Conservation (phyloP, 1,140 invertebrate genomes). For the Paraescarpia echinospica region DNA sequence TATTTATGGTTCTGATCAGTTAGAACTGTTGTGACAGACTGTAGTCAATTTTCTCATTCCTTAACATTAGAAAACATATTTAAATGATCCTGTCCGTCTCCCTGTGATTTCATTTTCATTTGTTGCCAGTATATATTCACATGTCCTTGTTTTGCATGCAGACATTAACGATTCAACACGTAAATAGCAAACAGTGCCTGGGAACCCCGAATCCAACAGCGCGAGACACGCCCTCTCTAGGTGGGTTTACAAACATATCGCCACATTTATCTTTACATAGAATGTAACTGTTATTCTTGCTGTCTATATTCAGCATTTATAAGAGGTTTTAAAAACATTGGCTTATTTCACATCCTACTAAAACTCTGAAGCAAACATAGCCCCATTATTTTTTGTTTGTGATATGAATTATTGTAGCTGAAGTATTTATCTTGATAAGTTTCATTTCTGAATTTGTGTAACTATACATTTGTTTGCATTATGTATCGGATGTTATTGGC, state of each 20-base stretch:
- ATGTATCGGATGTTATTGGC: too few species aligned
- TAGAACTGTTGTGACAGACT: background rate
- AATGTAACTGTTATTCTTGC: background rate
- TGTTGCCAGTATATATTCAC: constrained; percentile 10
- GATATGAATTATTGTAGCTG: too few species aligned
- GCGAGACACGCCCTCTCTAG: constrained; percentile 47
- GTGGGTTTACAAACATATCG: constrained; percentile 26
- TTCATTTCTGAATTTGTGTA: too few species aligned
- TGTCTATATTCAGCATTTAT: too few species aligned
- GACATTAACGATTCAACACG: constrained; percentile 46
- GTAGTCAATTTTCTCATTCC: background rate
- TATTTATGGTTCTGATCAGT: too few species aligned
- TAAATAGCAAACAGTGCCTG: constrained; percentile 53
- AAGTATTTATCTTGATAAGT: too few species aligned
- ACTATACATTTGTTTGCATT: too few species aligned
- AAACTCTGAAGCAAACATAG: too few species aligned
- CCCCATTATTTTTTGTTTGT: too few species aligned
- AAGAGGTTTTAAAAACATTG: too few species aligned
- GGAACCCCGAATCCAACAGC: constrained; percentile 43
- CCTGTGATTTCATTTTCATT: background rate
- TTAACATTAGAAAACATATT: background rate
- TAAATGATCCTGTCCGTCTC: background rate
- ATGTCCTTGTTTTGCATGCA: constrained; percentile 30
- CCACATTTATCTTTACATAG: background rate
- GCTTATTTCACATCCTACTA: too few species aligned